Evolutionary conservation across 1,140 invertebrate genomes (phyloP).

Genomic region (Cherax quadricarinatus): DNA sequence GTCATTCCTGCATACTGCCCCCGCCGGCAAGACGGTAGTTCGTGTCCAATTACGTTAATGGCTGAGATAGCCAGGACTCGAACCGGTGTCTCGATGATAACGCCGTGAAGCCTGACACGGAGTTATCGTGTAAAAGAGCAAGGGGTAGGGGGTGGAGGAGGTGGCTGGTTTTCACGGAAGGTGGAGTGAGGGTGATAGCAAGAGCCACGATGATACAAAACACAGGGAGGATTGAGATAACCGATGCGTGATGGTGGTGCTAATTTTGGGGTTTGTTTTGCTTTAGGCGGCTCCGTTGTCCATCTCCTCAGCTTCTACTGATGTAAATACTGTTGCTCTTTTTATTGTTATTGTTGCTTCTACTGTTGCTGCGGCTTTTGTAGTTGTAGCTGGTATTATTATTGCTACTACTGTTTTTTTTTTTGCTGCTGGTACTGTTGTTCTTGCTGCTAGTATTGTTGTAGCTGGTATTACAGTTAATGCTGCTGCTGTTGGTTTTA

Average conservation of each 20-base stretch:
- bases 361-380: neutral
- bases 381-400: neutral
- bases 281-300: too few species aligned
- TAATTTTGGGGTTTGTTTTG: neutral
- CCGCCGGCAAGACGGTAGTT: conserved; percentile 49
- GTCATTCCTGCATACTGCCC: conserved; percentile 59
- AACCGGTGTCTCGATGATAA: conserved; percentile 61
- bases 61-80: conserved; percentile 52
- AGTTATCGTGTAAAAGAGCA: conserved; percentile 60
- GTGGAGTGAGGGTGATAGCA: conserved; percentile 4
- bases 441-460: too few species aligned
- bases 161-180: conserved; percentile 40
- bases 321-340: too few species aligned
- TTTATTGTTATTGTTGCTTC: neutral
- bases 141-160: conserved; percentile 19
- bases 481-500: too few species aligned
- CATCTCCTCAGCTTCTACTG: too few species aligned
- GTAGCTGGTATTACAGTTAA: too few species aligned
- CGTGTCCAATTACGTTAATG: conserved; percentile 71
- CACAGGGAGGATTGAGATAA: neutral
- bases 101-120: conserved; percentile 59
- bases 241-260: conserved; percentile 35
- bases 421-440: neutral
- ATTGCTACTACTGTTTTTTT: too few species aligned
- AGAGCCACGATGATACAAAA: neutral